Conservation (phyloP, 2,888 invertebrate species). For the Rugalucina vietnamica region DNA sequence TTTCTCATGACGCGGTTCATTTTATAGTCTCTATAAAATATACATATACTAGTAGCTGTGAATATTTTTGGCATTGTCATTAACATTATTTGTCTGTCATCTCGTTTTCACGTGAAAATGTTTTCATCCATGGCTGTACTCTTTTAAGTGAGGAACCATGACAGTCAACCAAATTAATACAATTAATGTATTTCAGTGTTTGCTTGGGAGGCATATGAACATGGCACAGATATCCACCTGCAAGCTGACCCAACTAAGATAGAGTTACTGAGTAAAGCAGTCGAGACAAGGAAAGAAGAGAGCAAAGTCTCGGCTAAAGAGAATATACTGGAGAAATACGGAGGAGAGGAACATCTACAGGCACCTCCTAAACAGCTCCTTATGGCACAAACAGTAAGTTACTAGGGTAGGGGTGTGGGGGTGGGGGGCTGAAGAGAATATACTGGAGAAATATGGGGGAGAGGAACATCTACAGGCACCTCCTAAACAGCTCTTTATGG, state of each 20-base stretch:
- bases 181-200: slow-evolving; percentile 88
- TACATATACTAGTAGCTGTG: too few species aligned
- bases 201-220: slow-evolving; percentile 98
- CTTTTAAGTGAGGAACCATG: too few species aligned
- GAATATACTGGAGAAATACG: slow-evolving; percentile 95
- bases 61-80: too few species aligned
- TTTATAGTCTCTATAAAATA: too few species aligned
- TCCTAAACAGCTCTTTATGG: slow-evolving; percentile 93
- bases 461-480: slow-evolving; percentile 94
- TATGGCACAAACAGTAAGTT: slow-evolving; percentile 91
- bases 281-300: slow-evolving; percentile 94
- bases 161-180: too few species aligned
- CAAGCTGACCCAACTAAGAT: slow-evolving; percentile 99
- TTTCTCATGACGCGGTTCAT: too few species aligned
- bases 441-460: slow-evolving; percentile 97
- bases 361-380: slow-evolving; percentile 94
- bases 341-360: slow-evolving; percentile 94
- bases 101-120: too few species aligned
- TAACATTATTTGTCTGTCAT: too few species aligned
- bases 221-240: slow-evolving; percentile 85
- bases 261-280: slow-evolving; percentile 95
- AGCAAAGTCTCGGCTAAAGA: slow-evolving; percentile 93
- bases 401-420: too few species aligned
- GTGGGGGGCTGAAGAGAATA: slow-evolving; percentile 91
- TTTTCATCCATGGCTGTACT: too few species aligned